phyloP scores from a whole-genome alignment of 2,888 invertebrate genomes.

The Drosophila parthenogenetica region DNA sequence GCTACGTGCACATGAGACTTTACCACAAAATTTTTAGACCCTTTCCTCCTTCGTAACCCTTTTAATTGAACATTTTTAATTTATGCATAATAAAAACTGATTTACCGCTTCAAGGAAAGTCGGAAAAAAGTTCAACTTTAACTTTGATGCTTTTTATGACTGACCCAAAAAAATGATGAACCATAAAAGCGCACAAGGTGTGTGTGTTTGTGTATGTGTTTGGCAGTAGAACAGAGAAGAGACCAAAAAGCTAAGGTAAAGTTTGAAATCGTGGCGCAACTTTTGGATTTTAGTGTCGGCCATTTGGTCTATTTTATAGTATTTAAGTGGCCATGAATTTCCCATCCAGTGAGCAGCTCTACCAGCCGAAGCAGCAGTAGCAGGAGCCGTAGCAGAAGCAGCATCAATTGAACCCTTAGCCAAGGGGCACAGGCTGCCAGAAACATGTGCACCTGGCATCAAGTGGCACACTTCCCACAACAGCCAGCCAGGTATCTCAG shows the following conservation, averaged over 20 bases:
- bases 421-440: slow-evolving; percentile 45
- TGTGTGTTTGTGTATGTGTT: slow-evolving; percentile 8
- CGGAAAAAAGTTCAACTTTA: slow-evolving; percentile 61
- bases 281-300: slow-evolving; percentile 73
- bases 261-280: slow-evolving; percentile 57
- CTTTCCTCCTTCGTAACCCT: slow-evolving; percentile 33
- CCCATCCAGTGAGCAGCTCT: slow-evolving; percentile 47
- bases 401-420: slow-evolving; percentile 46
- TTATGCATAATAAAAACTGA: slow-evolving; percentile 78
- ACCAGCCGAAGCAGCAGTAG: slow-evolving; percentile 17
- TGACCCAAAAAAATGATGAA: slow-evolving; percentile 66
- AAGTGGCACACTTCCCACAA: slow-evolving; percentile 12
- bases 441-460: slow-evolving; percentile 54
- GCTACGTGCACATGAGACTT: slow-evolving; percentile 10
- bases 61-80: slow-evolving; percentile 78
- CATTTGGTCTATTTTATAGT: slow-evolving; percentile 75
- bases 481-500: slow-evolving; percentile 9
- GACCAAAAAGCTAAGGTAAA: slow-evolving; percentile 52
- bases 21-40: not conserved
- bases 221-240: slow-evolving; percentile 11
- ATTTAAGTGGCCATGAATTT: slow-evolving; percentile 80
- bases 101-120: slow-evolving; percentile 51
- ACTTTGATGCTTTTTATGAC: slow-evolving; percentile 70
- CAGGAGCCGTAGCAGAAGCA: slow-evolving; percentile 19
- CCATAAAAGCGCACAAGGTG: slow-evolving; percentile 61